Conservation (phyloP, 2,797 vertebrate species). For the Masticophis lateralis region DNA sequence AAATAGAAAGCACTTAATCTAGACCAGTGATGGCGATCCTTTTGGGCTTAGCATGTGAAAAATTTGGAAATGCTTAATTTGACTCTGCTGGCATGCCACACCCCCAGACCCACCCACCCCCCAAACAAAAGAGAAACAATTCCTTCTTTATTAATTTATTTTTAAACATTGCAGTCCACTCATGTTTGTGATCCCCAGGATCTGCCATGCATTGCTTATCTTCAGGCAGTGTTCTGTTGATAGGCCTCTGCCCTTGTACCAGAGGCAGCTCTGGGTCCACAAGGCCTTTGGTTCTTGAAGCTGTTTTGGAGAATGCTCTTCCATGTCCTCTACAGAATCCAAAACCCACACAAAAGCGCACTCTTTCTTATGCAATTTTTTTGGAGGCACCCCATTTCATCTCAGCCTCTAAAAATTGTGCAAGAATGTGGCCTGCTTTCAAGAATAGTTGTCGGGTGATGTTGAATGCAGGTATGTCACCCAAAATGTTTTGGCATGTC, state of each 20-base stretch:
- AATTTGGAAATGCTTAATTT: not conserved
- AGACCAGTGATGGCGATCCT: not conserved
- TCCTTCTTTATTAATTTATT: not conserved
- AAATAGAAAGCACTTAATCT: not conserved
- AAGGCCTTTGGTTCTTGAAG: not conserved
- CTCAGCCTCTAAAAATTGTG: not conserved
- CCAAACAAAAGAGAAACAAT: not conserved
- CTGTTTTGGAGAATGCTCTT: not conserved
- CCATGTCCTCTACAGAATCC: not conserved
- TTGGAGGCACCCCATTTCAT: not conserved
- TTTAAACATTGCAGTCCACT: not conserved
- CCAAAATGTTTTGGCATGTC: not conserved
- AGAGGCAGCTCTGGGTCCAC: no score
- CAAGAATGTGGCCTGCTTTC: not conserved
- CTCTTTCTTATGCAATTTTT: no score
- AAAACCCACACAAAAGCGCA: not conserved
- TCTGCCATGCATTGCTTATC: not conserved
- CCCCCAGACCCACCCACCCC: accelerated
- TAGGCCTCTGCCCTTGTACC: no score
- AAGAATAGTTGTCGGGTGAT: not conserved
- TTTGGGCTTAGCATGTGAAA: not conserved
- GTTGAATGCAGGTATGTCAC: not conserved
- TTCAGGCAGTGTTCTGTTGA: not conserved
- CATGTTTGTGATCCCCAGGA: not conserved
- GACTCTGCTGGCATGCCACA: not conserved